Conservation (phyloP, 1,140 invertebrate genomes). For the Diabrotica undecimpunctata region DNA sequence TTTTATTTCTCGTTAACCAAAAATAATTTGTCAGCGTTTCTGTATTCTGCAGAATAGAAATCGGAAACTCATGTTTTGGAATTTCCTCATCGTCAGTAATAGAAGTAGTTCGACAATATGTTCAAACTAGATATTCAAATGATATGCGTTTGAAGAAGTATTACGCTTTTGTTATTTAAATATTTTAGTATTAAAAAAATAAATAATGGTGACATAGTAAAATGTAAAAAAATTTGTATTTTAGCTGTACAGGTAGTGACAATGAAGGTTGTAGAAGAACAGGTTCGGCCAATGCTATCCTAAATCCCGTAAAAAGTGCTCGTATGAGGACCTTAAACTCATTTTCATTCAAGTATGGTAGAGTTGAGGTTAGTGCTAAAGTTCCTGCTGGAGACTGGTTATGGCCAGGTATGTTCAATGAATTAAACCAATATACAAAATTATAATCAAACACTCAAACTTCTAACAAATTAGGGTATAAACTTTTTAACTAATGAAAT, state of each 20-base stretch:
- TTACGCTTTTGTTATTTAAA: too few species aligned
- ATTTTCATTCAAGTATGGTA: slow-evolving; percentile 60
- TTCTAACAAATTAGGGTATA: too few species aligned
- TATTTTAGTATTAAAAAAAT: too few species aligned
- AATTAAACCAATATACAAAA: too few species aligned
- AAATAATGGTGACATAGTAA: too few species aligned
- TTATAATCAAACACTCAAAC: too few species aligned
- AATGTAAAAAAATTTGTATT: too few species aligned
- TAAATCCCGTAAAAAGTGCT: slow-evolving; percentile 64
- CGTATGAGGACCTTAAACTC: slow-evolving; percentile 59
- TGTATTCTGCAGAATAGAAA: not conserved
- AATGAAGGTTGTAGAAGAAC: slow-evolving; percentile 51
- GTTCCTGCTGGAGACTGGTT: slow-evolving; percentile 71
- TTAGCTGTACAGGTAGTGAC: slow-evolving; percentile 54
- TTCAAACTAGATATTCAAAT: too few species aligned
- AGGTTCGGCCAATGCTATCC: slow-evolving; percentile 48
- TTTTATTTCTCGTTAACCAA: slow-evolving; percentile 55
- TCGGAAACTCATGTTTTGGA: not conserved
- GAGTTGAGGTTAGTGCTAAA: slow-evolving; percentile 64
- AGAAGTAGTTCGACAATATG: too few species aligned
- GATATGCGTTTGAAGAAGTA: too few species aligned
- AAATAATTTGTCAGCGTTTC: slow-evolving; percentile 16
- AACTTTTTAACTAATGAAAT: too few species aligned
- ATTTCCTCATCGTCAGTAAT: not conserved
- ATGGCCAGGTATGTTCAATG: slow-evolving; percentile 58